Conservation (phyloP, 2,888 invertebrate genomes). For the Drosophila subsilvestris region DNA sequence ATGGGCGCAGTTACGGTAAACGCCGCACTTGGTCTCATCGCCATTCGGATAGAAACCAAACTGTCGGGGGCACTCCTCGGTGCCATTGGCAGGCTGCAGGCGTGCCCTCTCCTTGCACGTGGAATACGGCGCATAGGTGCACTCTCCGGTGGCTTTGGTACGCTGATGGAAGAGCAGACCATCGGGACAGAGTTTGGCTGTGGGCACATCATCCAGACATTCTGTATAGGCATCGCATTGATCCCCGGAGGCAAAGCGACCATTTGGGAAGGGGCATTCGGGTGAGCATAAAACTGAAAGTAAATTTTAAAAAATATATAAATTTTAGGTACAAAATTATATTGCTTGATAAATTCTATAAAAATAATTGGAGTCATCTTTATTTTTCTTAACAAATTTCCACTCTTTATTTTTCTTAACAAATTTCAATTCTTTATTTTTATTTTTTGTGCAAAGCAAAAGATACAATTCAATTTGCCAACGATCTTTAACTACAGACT, state of each 20-base stretch:
- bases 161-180: slow-evolving; percentile 90
- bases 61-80: slow-evolving; percentile 89
- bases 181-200: slow-evolving; percentile 92
- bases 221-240: slow-evolving; percentile 91
- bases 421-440: slow-evolving; percentile 31
- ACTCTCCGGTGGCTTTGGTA: slow-evolving; percentile 86
- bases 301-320: background rate
- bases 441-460: slow-evolving; percentile 53
- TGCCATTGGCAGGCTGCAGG: slow-evolving; percentile 86
- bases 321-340: background rate
- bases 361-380: background rate
- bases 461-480: slow-evolving; percentile 50
- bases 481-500: slow-evolving; percentile 72
- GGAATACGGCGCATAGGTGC: slow-evolving; percentile 93
- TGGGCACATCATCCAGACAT: slow-evolving; percentile 88
- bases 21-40: slow-evolving; percentile 88
- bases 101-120: slow-evolving; percentile 89
- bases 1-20: slow-evolving; percentile 92
- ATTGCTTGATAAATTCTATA: background rate
- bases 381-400: background rate
- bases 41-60: slow-evolving; percentile 89
- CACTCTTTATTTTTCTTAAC: background rate
- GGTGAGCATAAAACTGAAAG: slow-evolving; percentile 60
- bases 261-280: slow-evolving; percentile 88
- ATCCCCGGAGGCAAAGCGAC: slow-evolving; percentile 87